Evolutionary conservation across 2,888 invertebrate genomes (phyloP).

Genomic region (Epicampocera succincta): DNA sequence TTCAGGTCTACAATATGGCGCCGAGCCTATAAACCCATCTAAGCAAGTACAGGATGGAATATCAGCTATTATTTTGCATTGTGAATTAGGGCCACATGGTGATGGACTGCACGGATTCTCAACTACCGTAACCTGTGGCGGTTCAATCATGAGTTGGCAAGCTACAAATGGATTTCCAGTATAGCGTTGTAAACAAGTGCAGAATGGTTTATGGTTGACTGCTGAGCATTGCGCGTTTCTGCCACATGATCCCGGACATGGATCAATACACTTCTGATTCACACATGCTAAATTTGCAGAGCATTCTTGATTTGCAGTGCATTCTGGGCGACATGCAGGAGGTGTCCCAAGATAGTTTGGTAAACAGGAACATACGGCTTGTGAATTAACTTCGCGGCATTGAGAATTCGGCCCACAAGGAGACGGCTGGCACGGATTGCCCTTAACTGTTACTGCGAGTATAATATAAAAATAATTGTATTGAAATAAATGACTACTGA

Average conservation of each 20-base stretch:
- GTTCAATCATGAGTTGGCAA: slow-evolving; percentile 84
- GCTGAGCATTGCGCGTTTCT: slow-evolving; percentile 85
- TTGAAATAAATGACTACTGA: not conserved
- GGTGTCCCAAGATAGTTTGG: slow-evolving; percentile 86
- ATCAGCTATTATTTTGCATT: slow-evolving; percentile 84
- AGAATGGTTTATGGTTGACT: slow-evolving; percentile 88
- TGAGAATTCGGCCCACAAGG: slow-evolving; percentile 91
- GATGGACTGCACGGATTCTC: slow-evolving; percentile 86
- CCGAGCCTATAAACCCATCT: slow-evolving; percentile 86
- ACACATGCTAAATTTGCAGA: slow-evolving; percentile 86
- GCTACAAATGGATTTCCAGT: slow-evolving; percentile 90
- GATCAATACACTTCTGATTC: slow-evolving; percentile 87
- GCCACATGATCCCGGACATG: slow-evolving; percentile 86
- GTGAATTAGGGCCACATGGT: slow-evolving; percentile 88
- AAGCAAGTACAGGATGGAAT: slow-evolving; percentile 89
- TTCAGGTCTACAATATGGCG: slow-evolving; percentile 89
- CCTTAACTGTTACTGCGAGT: slow-evolving; percentile 79
- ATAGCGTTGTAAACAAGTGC: slow-evolving; percentile 86
- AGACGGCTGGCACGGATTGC: slow-evolving; percentile 84
- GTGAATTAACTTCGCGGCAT: slow-evolving; percentile 87
- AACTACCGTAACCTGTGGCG: slow-evolving; percentile 77
- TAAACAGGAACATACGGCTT: slow-evolving; percentile 88
- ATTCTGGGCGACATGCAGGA: slow-evolving; percentile 89
- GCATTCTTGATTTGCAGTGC: slow-evolving; percentile 87
- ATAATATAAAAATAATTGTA: slow-evolving; percentile 47